Evolutionary conservation across 2,797 vertebrate species (phyloP), one percentile per base, ranked within the genome.

Genomic region (Prunella strophiata): DNA sequence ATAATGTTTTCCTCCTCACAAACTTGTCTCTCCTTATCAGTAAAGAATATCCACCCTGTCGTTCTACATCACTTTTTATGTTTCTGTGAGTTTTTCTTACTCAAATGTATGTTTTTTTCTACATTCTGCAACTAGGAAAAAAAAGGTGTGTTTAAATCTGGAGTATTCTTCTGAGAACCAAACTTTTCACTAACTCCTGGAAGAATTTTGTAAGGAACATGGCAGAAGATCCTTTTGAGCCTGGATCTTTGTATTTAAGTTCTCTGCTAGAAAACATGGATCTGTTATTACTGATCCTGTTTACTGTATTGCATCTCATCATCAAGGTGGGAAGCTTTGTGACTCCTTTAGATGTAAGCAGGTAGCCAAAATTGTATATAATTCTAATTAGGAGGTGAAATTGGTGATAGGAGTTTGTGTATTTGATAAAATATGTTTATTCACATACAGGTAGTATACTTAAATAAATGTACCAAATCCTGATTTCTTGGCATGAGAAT

Each of bases 131-230:
- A 65, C 22, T 26, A 65, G 18, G 76, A 16, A 48, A 76, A 58
- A 82, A 81, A 54, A 34, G 34, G 8, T 42, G 2, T 74, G 45
- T 55, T 43, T 71, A 61, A 80, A 75, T 58, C 40, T 74, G 70
- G 62, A 91, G 93, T 87, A 62, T 81, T 54, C 54, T 96, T 65
- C 79, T 68, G 76, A 96, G 89, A 97, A 94, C 29, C 34, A 96
- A 93, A 80, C 45, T 76, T 94, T 88, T 70, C 73, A 59, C 72
- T 82, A 95, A 93, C 36, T 93, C 73, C 47, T 22, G 36, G 82
- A 94, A 83, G 76, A 88, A 67, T 48, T 72, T 91, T 58, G 42
- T 48, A 86, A 76, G 84, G 93, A 96, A 91, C 8, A 21, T 34
- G 30, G 67, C 54, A 71, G 78, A 94, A 97, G 70, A 95, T 86